A percentile compares a stretch with the other conserved stretches of the same genome.
phyloP scores from a whole-genome alignment of 2,113 vertebrate genomes.

The Dicrurus megarhynchus region DNA sequence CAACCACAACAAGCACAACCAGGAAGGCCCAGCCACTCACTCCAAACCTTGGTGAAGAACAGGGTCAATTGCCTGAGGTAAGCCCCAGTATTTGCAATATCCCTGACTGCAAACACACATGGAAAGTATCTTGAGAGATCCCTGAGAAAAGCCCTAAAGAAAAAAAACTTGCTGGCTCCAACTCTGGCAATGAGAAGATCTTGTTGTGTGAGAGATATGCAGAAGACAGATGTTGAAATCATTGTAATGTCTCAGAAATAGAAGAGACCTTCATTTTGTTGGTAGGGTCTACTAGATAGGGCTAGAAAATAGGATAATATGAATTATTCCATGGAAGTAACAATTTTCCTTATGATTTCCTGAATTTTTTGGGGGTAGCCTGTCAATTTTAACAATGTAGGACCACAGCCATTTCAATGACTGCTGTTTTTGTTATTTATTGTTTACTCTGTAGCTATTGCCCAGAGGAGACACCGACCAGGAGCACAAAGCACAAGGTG shows the following conservation, averaged over 20 bases:
- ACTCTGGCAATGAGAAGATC: neutral
- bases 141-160: neutral
- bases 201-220: neutral
- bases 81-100: neutral
- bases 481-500: neutral
- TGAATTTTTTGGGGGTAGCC: neutral
- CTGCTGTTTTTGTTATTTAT: neutral
- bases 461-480: neutral
- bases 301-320: neutral
- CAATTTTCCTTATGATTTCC: neutral
- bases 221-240: neutral
- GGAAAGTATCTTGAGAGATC: neutral
- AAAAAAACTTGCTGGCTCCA: neutral
- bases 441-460: neutral
- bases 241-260: neutral
- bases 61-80: neutral
- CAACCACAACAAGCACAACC: neutral
- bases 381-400: neutral
- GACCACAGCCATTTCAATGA: neutral
- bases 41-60: neutral
- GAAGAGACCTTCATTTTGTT: neutral
- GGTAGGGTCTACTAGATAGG: neutral
- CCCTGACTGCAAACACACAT: neutral
- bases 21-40: neutral
- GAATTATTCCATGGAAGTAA: neutral